Base-by-base conservation (phyloP, 2,113 vertebrate species). In the Oncorhynchus tshawytscha region DNA sequence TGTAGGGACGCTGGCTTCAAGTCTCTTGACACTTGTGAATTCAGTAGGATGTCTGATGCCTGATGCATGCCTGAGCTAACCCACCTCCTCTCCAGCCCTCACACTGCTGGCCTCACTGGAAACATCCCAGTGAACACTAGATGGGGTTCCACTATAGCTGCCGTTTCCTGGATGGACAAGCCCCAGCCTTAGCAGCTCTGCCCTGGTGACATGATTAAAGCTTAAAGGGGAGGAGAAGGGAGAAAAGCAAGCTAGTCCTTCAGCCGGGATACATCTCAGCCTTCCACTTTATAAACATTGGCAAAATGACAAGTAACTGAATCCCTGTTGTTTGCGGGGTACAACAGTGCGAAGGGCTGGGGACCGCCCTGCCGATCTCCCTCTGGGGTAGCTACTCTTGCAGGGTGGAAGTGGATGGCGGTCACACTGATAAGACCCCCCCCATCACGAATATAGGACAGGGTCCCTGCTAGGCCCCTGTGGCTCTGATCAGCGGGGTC, bases 211-310 rank as follows among this genome's bases (percentile, higher is more conserved):
- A 95, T 92, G 92, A 91, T 94, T 94, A 84, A 95, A 94, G 93
- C 94, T 94, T 91, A 92, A 93, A 84, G 86, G 88, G 88, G 88
- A 86, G 80, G 82, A 85, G 76, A 87, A 78, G 83, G 64, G 78
- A 72, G 75, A 75, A 69, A 81, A 74, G 84, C 88, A 78, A 89
- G 84, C 87, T 70, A 83, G 93, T 95, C 94, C 94, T 95, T 93
- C 93, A 94, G 94, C 51, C 16, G 51, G 15, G 94, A 94, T 93
- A 94, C 94, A 96, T 94, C 94, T 95, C 16, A 94, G 95, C 95
- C 95, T 94, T 94, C 89, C 91, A 91, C 94, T 95, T 93, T 93
- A 94, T 94, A 97, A 97, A 97, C 94, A 96, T 95, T 96, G 95
- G 96, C 94, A 95, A 94, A 94, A 92, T 91, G 93, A 96, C 96